phyloP scores from a whole-genome alignment of 2,797 vertebrate genomes.

The Sphenodon punctatus region DNA sequence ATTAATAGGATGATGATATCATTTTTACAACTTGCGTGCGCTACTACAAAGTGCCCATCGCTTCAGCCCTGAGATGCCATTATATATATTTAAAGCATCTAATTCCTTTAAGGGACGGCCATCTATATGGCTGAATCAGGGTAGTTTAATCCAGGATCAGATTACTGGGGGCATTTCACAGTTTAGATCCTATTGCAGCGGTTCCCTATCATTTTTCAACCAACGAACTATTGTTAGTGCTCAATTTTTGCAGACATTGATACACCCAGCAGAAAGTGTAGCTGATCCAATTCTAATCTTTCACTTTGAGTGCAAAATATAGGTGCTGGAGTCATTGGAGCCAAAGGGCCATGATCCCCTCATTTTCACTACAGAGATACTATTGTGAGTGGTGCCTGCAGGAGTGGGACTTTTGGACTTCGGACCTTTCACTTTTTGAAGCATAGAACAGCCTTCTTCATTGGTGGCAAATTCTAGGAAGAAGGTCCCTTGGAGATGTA shows the following conservation, averaged over 20 bases:
- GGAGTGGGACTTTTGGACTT: too few relatives aligned
- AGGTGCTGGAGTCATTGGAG: too few relatives aligned
- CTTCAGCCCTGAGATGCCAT: constrained; percentile 6
- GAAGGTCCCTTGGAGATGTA: neutral
- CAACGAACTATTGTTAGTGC: neutral
- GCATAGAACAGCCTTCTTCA: too few relatives aligned
- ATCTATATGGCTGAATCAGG: constrained; percentile 67
- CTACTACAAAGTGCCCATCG: constrained; percentile 57
- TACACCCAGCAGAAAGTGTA: too few relatives aligned
- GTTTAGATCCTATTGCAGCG: constrained; percentile 41
- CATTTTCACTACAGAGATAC: too few relatives aligned
- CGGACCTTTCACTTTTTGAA: too few relatives aligned
- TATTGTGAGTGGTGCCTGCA: too few relatives aligned
- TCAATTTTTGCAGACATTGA: too few relatives aligned
- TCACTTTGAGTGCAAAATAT: too few relatives aligned
- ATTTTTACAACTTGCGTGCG: too few relatives aligned
- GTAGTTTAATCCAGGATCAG: constrained; percentile 70
- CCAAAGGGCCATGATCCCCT: too few relatives aligned
- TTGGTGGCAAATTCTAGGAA: constrained; percentile 20
- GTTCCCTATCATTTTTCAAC: neutral
- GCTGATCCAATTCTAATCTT: constrained; percentile 63
- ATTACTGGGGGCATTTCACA: constrained; percentile 64
- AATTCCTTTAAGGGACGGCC: constrained; percentile 51
- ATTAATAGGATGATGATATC: neutral
- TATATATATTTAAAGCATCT: constrained; percentile 58